A percentile compares a stretch with the other conserved stretches of the same genome.
Evolutionary conservation across 2,888 invertebrate genomes (phyloP).

Genomic region (Shargacucullia verbasci): DNA sequence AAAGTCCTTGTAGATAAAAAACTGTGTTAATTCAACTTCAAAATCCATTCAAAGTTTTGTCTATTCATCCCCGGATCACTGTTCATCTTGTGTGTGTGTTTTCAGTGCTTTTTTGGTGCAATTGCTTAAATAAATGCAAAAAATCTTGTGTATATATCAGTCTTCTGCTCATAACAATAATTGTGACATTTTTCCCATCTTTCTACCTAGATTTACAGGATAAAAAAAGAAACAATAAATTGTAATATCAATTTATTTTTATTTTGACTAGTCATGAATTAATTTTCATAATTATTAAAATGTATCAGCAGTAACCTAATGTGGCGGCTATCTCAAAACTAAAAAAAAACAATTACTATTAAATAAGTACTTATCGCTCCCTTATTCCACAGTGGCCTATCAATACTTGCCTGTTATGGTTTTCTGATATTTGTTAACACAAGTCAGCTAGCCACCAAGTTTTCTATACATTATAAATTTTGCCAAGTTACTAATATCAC

Average conservation of each 20-base stretch:
- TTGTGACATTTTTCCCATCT: too few relatives aligned
- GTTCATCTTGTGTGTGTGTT: too few relatives aligned
- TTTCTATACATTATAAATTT: constrained; percentile 45
- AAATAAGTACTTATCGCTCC: constrained; percentile 50
- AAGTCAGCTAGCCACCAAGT: constrained; percentile 23
- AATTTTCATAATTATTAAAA: constrained; percentile 62
- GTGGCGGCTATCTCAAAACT: constrained; percentile 42
- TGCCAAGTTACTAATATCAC: constrained; percentile 52
- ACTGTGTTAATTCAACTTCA: too few relatives aligned
- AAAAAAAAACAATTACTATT: constrained; percentile 42
- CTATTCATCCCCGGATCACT: too few relatives aligned
- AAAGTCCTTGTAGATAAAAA: too few relatives aligned
- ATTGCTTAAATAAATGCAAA: too few relatives aligned
- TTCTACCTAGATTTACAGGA: too few relatives aligned
- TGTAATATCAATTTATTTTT: constrained; percentile 58
- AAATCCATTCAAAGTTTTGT: too few relatives aligned
- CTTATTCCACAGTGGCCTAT: constrained; percentile 10
- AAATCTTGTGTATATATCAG: too few relatives aligned
- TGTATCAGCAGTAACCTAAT: constrained; percentile 44
- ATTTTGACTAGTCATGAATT: constrained; percentile 83
- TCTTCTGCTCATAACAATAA: too few relatives aligned
- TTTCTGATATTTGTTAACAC: constrained; percentile 10
- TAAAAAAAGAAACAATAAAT: constrained; percentile 41
- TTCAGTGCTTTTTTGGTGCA: too few relatives aligned
- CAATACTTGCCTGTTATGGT: constrained; percentile 2